Conservation (phyloP, 2,113 vertebrate genomes). For the Odocoileus hemionus region DNA sequence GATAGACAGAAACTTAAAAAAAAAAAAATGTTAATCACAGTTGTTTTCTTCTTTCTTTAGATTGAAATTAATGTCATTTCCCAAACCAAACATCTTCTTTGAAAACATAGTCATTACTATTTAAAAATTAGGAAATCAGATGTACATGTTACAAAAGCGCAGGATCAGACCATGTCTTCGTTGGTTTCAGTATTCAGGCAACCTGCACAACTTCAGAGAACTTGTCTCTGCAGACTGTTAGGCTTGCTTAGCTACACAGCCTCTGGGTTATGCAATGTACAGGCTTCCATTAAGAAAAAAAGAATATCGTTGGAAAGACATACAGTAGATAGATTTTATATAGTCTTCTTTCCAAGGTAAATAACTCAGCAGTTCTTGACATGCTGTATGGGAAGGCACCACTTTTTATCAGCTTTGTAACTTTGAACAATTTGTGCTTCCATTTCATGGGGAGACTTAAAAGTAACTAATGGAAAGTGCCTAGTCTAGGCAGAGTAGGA, state of each 20-base stretch:
- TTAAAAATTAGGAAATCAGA: neutral
- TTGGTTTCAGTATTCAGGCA: neutral
- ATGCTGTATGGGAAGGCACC: fast-evolving
- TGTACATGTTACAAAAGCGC: fast-evolving
- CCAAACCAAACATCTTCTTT: neutral
- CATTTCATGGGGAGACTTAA: neutral
- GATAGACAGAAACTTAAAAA: neutral
- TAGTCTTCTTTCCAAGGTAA: neutral
- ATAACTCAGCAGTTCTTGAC: neutral
- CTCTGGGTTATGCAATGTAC: neutral
- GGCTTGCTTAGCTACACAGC: neutral
- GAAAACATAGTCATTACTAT: neutral
- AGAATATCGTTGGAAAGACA: neutral
- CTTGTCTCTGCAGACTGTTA: neutral
- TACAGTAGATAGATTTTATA: neutral
- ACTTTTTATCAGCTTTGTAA: neutral
- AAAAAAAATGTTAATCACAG: neutral
- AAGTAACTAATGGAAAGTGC: neutral
- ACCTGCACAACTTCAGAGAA: too few relatives aligned
- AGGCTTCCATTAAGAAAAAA: neutral
- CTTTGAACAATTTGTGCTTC: neutral
- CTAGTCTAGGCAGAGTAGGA: fast-evolving
- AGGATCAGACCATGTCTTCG: fast-evolving
- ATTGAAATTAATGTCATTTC: neutral
- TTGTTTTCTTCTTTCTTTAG: neutral